phyloP scores from a whole-genome alignment of 1,140 invertebrate species.

The Conus ventricosus region DNA sequence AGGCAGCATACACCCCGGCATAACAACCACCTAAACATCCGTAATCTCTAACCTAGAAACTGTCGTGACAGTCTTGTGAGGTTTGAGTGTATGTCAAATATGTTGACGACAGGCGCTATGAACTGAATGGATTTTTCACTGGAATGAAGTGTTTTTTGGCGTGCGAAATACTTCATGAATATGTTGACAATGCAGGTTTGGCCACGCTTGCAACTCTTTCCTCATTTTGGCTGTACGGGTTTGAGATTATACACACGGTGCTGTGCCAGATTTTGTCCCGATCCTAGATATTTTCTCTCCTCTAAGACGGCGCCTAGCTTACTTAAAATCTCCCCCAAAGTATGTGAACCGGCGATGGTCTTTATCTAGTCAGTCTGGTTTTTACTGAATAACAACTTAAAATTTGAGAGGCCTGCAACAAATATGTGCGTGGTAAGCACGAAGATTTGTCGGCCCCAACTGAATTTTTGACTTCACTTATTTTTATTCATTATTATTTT shows the following conservation, averaged over 20 bases:
- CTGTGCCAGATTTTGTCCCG: background rate
- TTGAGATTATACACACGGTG: conserved; percentile 1
- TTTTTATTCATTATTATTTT: no score
- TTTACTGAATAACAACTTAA: no score
- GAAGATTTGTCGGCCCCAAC: no score
- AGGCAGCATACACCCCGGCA: background rate
- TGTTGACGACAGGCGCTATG: background rate
- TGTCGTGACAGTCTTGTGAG: background rate
- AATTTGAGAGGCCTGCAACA: no score
- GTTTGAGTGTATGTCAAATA: background rate
- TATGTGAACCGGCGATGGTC: no score
- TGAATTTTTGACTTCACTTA: no score
- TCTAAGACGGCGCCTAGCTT: background rate
- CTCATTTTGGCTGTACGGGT: background rate
- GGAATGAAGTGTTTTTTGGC: background rate
- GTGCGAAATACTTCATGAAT: background rate
- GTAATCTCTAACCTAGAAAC: conserved; percentile 32
- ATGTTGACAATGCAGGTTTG: background rate
- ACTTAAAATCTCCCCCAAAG: background rate
- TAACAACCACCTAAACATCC: conserved; percentile 31
- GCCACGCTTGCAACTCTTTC: background rate
- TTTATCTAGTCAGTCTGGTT: background rate
- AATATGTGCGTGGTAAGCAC: no score
- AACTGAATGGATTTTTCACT: background rate
- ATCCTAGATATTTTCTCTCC: background rate